phyloP scores from a whole-genome alignment of 2,797 vertebrate species.

The Aselliscus stoliczkanus region DNA sequence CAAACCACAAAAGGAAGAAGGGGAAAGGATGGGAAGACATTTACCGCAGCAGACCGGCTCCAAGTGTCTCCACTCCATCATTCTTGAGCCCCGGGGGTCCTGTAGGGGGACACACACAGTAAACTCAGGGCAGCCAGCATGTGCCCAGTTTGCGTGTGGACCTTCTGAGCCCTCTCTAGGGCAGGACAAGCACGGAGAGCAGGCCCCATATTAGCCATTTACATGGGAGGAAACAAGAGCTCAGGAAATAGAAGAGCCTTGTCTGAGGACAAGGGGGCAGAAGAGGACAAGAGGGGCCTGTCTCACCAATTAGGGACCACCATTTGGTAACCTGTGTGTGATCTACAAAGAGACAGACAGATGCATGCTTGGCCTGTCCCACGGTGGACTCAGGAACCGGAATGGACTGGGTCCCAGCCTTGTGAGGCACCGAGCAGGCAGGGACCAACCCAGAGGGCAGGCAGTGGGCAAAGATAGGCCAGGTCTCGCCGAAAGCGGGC shows the following conservation, averaged over 20 bases:
- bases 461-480: not conserved
- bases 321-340: not conserved
- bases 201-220: not conserved
- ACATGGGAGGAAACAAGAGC: not conserved
- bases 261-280: not conserved
- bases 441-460: not conserved
- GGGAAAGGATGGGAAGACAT: not conserved
- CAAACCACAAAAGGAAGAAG: not conserved
- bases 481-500: not conserved
- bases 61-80: slow-evolving; percentile 90
- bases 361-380: not conserved
- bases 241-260: not conserved
- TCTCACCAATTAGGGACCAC: not conserved
- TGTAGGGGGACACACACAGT: slow-evolving; percentile 53
- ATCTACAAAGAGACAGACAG: not conserved
- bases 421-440: not conserved
- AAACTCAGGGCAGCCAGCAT: not conserved
- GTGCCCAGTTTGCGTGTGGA: accelerated
- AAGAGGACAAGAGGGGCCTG: not conserved
- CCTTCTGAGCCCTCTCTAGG: not conserved
- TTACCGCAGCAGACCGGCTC: slow-evolving; percentile 91
- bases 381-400: not conserved
- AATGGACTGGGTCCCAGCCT: accelerated
- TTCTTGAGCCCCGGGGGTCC: slow-evolving; percentile 93
- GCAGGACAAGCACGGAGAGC: not conserved